Evolutionary conservation across 2,797 vertebrate genomes (phyloP), one percentile per base, ranked within the genome.

Genomic region (Momotus momota): DNA sequence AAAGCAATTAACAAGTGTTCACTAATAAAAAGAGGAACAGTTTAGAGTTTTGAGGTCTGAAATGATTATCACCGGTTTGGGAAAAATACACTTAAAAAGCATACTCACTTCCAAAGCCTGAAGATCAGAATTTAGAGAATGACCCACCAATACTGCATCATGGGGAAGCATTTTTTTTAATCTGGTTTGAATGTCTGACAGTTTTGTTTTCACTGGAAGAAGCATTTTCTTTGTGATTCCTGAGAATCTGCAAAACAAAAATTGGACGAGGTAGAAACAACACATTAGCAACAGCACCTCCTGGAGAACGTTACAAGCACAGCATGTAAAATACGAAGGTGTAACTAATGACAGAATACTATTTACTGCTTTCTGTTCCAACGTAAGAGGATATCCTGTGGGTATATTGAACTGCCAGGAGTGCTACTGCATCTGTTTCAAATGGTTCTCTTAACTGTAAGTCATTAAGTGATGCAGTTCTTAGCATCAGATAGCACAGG

Each of bases 91-190:
- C 46, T 19, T 73, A 79, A 81, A 78, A 73, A 58, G 74, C 12
- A 92, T 80, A 97, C 98, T 97, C 90, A 99, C 99, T 93, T 99
- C 97, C 77, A 99, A 96, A 74, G 98, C 98, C 22, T 57, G 78
- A 31, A 99, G 99, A 96, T 99, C 99, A 26, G 96, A 93, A 60
- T 99, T 97, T 18, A 99, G 93, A 5, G 98, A 99, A 92, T 99
- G 99, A 21, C 99, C 99, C 48, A 99, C 99, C 94, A 99, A 97
- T 14, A 99, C 98, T 2, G 98, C 99, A 26, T 99, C 97, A 3
- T 26, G 79, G 10, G 99, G 99, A 93, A 99, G 97, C 90, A 99
- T 70, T 15, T 88, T 65, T 96, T 94, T 98, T 40, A 99, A 74
- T 83, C 93, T 98, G 6, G 27, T 84, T 80, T 99, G 99, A 64